Conservation (phyloP, 2,797 vertebrate species). For the Masticophis lateralis region DNA sequence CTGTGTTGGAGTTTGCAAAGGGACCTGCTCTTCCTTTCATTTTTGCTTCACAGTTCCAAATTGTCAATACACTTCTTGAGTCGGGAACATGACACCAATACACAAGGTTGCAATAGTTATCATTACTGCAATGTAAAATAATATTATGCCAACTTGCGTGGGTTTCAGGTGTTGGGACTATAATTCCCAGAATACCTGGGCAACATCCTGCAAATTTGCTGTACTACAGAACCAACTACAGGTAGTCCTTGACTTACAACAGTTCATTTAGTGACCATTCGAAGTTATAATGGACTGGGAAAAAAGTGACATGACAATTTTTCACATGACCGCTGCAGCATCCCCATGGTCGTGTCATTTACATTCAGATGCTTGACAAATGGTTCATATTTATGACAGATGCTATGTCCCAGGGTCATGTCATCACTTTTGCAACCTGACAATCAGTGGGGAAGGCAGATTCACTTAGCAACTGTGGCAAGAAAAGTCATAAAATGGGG, state of each 20-base stretch:
- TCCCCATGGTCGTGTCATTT: neutral
- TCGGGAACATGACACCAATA: neutral
- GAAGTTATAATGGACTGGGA: neutral
- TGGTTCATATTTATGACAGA: neutral
- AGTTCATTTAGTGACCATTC: neutral
- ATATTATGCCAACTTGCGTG: neutral
- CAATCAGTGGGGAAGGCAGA: neutral
- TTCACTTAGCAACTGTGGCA: neutral
- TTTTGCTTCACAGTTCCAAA: neutral
- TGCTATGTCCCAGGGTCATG: too few relatives aligned
- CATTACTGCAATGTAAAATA: neutral
- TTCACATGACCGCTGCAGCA: neutral
- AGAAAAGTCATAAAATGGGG: neutral
- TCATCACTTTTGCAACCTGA: neutral
- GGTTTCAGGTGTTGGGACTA: neutral
- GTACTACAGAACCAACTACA: neutral
- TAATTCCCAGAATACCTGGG: neutral
- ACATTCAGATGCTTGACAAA: neutral
- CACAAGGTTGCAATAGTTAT: neutral
- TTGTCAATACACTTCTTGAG: neutral
- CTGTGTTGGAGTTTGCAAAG: neutral
- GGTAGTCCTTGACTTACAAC: neutral
- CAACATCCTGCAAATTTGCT: neutral
- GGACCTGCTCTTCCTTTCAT: neutral
- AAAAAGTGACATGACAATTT: neutral